Evolutionary conservation across 64 coral and sea anemone genomes (phyloP), one percentile per base, ranked within the genome.

Genomic region (Acropora yongei): DNA sequence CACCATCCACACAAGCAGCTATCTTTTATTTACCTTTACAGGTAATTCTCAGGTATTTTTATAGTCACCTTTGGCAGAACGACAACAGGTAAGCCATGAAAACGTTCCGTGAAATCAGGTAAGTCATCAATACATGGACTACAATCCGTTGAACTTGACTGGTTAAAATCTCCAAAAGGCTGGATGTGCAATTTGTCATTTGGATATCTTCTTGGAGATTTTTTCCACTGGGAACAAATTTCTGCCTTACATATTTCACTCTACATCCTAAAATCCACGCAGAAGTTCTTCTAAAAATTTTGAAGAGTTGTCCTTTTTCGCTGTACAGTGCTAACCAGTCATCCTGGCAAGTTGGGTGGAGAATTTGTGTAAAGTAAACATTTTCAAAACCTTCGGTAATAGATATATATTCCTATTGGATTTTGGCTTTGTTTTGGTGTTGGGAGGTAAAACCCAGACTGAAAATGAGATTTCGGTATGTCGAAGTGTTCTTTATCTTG

Each of bases 301-400:
- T 96, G 74, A 91, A 96, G 4, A 79, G 87, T 61, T 96, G 95
- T 58, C 95, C 95, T 49, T 79, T 47, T 45, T 96, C 91, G 47
- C 80, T 87, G 45, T 96, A 96, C 68, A 87, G 92, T 2, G 91
- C 95, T 51, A 96, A 57, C 92, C 95, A 96, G 41, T 96, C 94
- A 18, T 93, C 90, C 65, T 82, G 78, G 16, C 50, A 92, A n/a
- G 42, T 63, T 6, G 94, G 94, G 2, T 76, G 20, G 0, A 86
- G 86, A 86, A 96, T 76, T 5, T 63, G 14, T 88, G 66, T 6
- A 72, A 96, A 96, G 77, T 92, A 66, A 8, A 18, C 80, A n/a
- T 71, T 77, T 41, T 91, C 77, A 89, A 93, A 9, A 87, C 72
- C 44, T 75, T 96, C 11, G 73, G 75, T 6, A 67, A 72, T 0